Percentiles rank a stretch among this genome's conserved stretches.
These are phyloP conservation scores for Hesperia comma DNA, from an alignment of 2,888 invertebrate species.

Conservation along the genomic window DNA sequence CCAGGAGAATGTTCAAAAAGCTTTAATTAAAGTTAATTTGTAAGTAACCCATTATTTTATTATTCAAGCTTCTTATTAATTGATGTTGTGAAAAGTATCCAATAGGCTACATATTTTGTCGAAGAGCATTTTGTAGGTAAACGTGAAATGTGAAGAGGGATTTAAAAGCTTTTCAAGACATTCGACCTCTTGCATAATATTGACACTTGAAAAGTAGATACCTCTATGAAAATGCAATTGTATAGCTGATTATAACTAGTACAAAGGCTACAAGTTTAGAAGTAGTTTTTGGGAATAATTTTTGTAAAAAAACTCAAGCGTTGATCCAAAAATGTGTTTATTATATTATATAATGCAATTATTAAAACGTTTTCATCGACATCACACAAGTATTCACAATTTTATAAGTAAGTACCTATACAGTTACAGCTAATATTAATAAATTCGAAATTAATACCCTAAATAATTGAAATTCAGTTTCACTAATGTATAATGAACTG, in stretches of 20 bases:
- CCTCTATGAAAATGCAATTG: too few species aligned
- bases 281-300: neutral
- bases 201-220: too few species aligned
- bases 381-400: conserved; percentile 80
- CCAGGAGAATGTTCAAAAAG: conserved; percentile 18
- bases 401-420: conserved; percentile 63
- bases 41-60: conserved; percentile 2
- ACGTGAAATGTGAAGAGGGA: neutral
- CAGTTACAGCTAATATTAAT: conserved; percentile 70
- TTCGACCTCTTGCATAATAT: too few species aligned
- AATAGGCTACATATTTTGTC: neutral
- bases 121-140: neutral
- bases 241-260: too few species aligned
- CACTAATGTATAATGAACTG: conserved; percentile 44
- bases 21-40: conserved; percentile 31
- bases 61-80: neutral
- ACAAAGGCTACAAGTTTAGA: too few species aligned
- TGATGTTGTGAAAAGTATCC: neutral
- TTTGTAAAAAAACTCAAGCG: conserved; percentile 50
- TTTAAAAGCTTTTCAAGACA: too few species aligned
- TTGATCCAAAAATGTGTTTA: conserved; percentile 80
- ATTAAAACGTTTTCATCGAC: conserved; percentile 74
- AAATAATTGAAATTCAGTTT: conserved; percentile 49
- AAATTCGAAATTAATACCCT: conserved; percentile 78
- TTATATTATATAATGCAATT: conserved; percentile 64